Base-by-base conservation (phyloP, 2,113 vertebrate species). In the Tautogolabrus adspersus region DNA sequence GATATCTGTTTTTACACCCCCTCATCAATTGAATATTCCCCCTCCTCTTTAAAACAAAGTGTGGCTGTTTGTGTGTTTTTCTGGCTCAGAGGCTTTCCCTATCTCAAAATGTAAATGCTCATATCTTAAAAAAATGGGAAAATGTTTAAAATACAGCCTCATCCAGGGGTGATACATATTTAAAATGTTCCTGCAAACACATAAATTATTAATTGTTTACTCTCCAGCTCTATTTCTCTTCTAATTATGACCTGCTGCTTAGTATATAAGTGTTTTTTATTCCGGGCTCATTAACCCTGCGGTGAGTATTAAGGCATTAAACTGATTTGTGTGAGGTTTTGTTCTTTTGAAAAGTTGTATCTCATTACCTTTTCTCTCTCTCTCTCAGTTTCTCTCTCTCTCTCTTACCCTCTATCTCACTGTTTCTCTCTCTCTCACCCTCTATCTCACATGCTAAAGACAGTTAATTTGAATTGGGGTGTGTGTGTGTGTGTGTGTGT, bases 161-260 rank as follows among this genome's bases (percentile, higher is more conserved):
- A 49, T 22, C 69, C 55, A 1, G 34, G 9, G 60, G 19, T 58
- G 55, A 57, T 79, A 37, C 54, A 64, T 80, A 63, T 82, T 66
- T 80, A 9, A 16, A 77, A 81, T 66, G 61, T 67, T 49, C 40
- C 66, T 75, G 70, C 70, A 46, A 49, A 47, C 34, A 77, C 65
- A 79, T 91, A 64, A 54, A 87, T 92, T 79, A 90, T 92, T 88
- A 56, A 93, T 91, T 77, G 79, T 91, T 92, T 81, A 90, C 77
- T 85, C 85, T 86, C 66, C 54, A 63, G 59, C 52, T 22, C 62
- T 77, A 51, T 58, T 64, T 81, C 34, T 75, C 55, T 79, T 66
- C 44, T 85, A 81, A 81, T 89, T 86, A 88, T 66, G 69, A 87
- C 73, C 59, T 77, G 72, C 72, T 87, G 77, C 72, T 87, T 77